phyloP scores from a whole-genome alignment of 2,888 invertebrate species.

The Elmis aenea region DNA sequence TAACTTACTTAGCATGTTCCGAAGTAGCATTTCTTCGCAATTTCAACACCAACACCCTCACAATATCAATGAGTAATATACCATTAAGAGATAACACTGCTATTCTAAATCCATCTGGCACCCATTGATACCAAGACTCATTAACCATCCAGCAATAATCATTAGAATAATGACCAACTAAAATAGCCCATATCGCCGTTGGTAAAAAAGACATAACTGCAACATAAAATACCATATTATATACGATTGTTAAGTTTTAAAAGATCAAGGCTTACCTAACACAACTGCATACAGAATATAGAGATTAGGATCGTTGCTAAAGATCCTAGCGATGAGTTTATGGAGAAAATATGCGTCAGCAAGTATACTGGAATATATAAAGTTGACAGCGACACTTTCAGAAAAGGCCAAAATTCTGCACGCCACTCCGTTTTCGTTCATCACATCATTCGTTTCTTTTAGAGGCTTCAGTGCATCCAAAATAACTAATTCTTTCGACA shows the following conservation, averaged over 20 bases:
- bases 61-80: slow-evolving; percentile 57
- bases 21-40: slow-evolving; percentile 55
- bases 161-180: slow-evolving; percentile 50
- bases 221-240: slow-evolving; percentile 16
- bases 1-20: no score
- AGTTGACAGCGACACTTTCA: slow-evolving; percentile 53
- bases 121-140: slow-evolving; percentile 55
- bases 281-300: slow-evolving; percentile 47
- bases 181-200: slow-evolving; percentile 52
- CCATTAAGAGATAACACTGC: slow-evolving; percentile 55
- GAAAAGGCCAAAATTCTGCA: slow-evolving; percentile 55
- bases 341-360: slow-evolving; percentile 63
- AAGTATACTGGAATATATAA: slow-evolving; percentile 66
- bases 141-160: slow-evolving; percentile 61
- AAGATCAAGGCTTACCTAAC: slow-evolving; percentile 38
- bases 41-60: slow-evolving; percentile 61
- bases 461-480: slow-evolving; percentile 51
- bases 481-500: slow-evolving; percentile 54
- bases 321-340: slow-evolving; percentile 60
- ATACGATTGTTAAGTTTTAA: no score
- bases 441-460: slow-evolving; percentile 44
- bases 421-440: slow-evolving; percentile 50
- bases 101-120: slow-evolving; percentile 57
- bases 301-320: slow-evolving; percentile 53
- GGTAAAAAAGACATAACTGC: slow-evolving; percentile 49